A percentile compares a stretch with the other conserved stretches of the same genome.
These are phyloP conservation scores for Leuciscus idus DNA, from an alignment of 2,113 vertebrate species.

Conservation along the genomic window DNA sequence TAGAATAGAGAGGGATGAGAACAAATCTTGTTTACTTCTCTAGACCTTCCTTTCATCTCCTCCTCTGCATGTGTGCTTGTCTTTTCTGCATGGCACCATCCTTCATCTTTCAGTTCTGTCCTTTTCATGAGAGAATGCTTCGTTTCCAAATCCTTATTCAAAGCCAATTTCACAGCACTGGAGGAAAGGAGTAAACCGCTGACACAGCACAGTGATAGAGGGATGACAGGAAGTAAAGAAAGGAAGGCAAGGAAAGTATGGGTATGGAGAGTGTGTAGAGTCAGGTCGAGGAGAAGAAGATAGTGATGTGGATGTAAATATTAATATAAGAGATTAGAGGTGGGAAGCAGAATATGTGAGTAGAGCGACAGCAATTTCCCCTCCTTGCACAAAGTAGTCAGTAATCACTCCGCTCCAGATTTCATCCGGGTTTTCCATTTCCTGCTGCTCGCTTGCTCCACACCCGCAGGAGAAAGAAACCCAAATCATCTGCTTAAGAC, in stretches of 20 bases:
- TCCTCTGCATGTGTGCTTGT: slow-evolving; percentile 18
- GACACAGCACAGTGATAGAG: slow-evolving; percentile 49
- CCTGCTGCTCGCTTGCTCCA: not conserved
- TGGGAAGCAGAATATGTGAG: not conserved
- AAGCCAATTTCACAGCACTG: slow-evolving; percentile 58
- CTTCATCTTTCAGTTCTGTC: slow-evolving; percentile 47
- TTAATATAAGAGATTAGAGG: slow-evolving; percentile 26
- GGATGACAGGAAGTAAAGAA: not conserved
- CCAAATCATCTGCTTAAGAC: not conserved
- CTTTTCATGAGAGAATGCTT: slow-evolving; percentile 48
- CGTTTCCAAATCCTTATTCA: slow-evolving; percentile 55
- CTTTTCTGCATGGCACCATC: slow-evolving; percentile 44
- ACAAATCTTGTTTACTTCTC: slow-evolving; percentile 14
- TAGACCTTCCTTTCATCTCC: slow-evolving; percentile 21
- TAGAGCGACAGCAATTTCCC: slow-evolving; percentile 6
- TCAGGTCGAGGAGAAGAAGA: not conserved
- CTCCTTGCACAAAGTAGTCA: not conserved
- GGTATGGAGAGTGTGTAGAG: not conserved
- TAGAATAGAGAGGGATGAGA: not conserved
- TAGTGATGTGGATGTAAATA: slow-evolving; percentile 15
- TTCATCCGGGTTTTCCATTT: not conserved
- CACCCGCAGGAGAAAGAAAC: not conserved
- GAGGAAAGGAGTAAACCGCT: slow-evolving; percentile 46
- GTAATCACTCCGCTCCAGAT: not conserved
- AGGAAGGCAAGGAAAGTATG: slow-evolving; percentile 13